Percentiles rank a stretch among this genome's conserved stretches.
Conservation (phyloP, 2,113 vertebrate genomes). For the Pseudolaguvia tuberculata region DNA sequence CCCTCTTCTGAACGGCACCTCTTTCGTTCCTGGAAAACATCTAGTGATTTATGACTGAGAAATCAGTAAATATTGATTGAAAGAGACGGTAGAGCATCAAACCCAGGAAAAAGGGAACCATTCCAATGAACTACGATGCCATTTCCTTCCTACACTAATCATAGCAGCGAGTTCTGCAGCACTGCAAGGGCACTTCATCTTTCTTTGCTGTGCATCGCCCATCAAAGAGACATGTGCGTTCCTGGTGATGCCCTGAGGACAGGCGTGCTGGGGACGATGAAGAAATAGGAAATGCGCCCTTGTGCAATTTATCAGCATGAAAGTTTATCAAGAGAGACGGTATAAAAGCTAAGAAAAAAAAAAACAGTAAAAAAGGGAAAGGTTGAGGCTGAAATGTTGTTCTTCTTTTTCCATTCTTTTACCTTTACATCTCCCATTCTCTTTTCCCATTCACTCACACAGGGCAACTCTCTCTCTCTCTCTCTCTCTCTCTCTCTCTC, state of each 20-base stretch:
- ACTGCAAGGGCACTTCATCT: not conserved
- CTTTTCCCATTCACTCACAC: too few relatives aligned
- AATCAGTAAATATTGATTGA: not conserved
- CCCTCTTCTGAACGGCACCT: not conserved
- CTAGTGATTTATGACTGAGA: not conserved
- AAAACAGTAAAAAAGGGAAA: not conserved
- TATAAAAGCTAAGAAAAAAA: not conserved
- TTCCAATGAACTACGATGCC: not conserved
- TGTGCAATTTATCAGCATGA: not conserved
- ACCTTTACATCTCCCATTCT: not conserved
- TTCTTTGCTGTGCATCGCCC: not conserved
- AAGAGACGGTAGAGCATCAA: not conserved
- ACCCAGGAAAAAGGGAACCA: not conserved
- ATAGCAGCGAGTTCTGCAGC: not conserved
- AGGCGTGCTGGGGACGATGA: not conserved
- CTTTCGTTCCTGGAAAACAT: slow-evolving; percentile 6
- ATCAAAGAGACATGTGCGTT: not conserved
- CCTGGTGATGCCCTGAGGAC: not conserved
- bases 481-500: too few relatives aligned
- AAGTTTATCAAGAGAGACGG: not conserved
- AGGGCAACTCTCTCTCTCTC: too few relatives aligned
- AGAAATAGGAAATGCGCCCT: not conserved
- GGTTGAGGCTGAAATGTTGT: not conserved
- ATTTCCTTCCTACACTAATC: slow-evolving; percentile 1
- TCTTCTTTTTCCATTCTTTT: not conserved